Percentiles rank a stretch among this genome's conserved stretches.
Conservation (phyloP, 1,140 invertebrate genomes). For the Lepidotrigona ventralis region DNA sequence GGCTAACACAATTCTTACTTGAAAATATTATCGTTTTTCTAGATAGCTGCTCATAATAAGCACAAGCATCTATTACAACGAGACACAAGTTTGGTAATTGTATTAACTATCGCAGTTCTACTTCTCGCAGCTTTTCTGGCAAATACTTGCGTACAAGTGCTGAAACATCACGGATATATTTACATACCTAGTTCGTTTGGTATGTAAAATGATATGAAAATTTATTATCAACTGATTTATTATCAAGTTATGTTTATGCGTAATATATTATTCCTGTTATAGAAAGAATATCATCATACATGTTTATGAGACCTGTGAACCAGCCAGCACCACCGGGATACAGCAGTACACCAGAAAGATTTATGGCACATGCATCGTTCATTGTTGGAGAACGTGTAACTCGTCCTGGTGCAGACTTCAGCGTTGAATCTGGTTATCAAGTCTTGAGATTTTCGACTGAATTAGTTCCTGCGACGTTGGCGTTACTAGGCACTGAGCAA, state of each 20-base stretch:
- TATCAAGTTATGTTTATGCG: neutral
- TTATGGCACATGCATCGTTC: constrained; percentile 86
- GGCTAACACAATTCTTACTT: neutral
- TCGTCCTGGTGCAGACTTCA: constrained; percentile 80
- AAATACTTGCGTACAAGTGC: constrained; percentile 88
- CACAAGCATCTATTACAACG: constrained; percentile 87
- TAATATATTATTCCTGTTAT: constrained; percentile 39
- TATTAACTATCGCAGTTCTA: constrained; percentile 88
- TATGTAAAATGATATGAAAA: constrained; percentile 74
- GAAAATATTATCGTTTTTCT: constrained; percentile 14
- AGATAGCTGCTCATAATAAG: constrained; percentile 85
- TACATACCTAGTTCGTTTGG: constrained; percentile 93
- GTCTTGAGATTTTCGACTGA: constrained; percentile 90
- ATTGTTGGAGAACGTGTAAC: constrained; percentile 86
- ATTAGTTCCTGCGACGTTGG: constrained; percentile 90
- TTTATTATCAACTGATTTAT: neutral
- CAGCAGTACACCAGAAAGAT: constrained; percentile 82
- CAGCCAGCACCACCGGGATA: constrained; percentile 79
- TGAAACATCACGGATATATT: constrained; percentile 85
- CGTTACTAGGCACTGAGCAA: constrained; percentile 84
- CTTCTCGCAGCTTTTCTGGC: constrained; percentile 88
- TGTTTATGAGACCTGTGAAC: constrained; percentile 83
- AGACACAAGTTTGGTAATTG: constrained; percentile 89
- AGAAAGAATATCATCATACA: constrained; percentile 88
- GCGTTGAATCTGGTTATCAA: constrained; percentile 87